phyloP scores from a whole-genome alignment of 2,888 invertebrate genomes.

The Agrochola lychnidis region DNA sequence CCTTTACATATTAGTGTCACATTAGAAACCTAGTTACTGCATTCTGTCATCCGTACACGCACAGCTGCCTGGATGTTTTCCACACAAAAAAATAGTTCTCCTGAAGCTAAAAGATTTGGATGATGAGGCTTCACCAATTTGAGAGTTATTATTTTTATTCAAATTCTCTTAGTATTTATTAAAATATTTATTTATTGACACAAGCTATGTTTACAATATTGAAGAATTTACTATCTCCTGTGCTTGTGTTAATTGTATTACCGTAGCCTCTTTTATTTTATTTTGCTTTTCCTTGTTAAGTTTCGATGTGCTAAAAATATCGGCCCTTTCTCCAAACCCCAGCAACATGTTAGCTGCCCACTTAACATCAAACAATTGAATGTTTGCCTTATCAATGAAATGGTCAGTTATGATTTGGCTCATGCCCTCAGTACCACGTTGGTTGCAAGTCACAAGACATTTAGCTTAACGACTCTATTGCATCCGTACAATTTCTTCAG shows the following conservation, averaged over 20 bases:
- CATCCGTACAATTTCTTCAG: slow-evolving; percentile 59
- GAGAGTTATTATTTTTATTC: background rate
- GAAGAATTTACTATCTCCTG: too few species aligned
- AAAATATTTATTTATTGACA: too few species aligned
- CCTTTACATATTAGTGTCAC: background rate
- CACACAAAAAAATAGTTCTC: too few species aligned
- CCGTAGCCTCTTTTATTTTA: too few species aligned
- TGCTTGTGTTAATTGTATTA: too few species aligned
- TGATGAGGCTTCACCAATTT: background rate
- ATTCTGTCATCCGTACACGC: background rate
- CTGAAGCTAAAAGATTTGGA: background rate
- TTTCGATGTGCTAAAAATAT: background rate
- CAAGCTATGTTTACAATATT: too few species aligned
- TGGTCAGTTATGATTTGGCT: slow-evolving; percentile 79
- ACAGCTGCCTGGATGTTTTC: background rate
- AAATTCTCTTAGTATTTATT: too few species aligned
- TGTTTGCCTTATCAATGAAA: slow-evolving; percentile 80
- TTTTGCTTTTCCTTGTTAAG: background rate
- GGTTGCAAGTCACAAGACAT: slow-evolving; percentile 58
- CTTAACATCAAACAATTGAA: slow-evolving; percentile 78
- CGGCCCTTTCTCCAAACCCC: slow-evolving; percentile 4
- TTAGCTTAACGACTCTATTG: slow-evolving; percentile 53
- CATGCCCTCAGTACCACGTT: slow-evolving; percentile 68
- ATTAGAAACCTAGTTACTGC: background rate
- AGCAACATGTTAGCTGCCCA: slow-evolving; percentile 62